Evolutionary conservation across 2,888 invertebrate genomes (phyloP).

Genomic region (Eupithecia centaureata): DNA sequence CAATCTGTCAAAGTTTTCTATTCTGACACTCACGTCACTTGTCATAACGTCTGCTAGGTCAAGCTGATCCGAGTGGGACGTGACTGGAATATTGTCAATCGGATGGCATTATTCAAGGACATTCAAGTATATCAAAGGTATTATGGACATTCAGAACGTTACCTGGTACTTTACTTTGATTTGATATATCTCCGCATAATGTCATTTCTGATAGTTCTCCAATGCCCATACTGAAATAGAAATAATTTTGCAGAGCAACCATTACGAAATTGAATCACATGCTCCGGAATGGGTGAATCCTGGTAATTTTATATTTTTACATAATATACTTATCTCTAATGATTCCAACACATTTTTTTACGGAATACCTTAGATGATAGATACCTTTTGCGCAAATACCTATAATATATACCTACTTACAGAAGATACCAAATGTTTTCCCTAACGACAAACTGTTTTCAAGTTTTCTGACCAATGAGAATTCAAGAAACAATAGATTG

Average conservation of each 20-base stretch:
- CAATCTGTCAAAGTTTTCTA: background rate
- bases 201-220: background rate
- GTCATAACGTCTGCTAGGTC: slow-evolving; percentile 11
- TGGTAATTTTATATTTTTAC: no score
- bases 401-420: no score
- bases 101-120: slow-evolving; percentile 2
- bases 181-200: background rate
- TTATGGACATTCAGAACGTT: background rate
- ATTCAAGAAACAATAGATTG: slow-evolving; percentile 12
- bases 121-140: slow-evolving; percentile 4
- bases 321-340: no score
- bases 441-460: background rate
- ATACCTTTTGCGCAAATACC: no score
- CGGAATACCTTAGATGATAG: no score
- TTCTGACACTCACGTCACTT: slow-evolving; percentile 9
- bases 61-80: background rate
- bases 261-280: background rate
- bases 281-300: background rate
- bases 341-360: no score
- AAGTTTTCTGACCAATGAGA: background rate
- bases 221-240: background rate
- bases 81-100: slow-evolving; percentile 4
- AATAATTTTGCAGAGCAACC: background rate
- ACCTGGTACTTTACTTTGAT: background rate
- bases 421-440: background rate